A percentile compares a stretch with the other conserved stretches of the same genome.
phyloP scores from a whole-genome alignment of 2,888 invertebrate genomes.

The Barypeithes pellucidus region DNA sequence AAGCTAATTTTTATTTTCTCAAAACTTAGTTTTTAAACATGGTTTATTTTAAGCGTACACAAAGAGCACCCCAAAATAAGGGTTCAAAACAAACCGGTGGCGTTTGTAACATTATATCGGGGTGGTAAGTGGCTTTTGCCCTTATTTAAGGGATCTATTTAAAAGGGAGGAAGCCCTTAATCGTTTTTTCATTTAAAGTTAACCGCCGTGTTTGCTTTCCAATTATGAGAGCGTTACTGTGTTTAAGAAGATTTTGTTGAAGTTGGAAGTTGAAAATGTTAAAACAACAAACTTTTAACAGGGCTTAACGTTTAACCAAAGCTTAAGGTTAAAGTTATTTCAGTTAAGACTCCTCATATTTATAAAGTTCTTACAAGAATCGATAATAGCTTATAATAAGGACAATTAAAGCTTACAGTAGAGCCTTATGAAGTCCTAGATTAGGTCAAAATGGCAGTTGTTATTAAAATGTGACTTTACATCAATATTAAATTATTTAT shows the following conservation, averaged over 20 bases:
- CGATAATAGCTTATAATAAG: too few species aligned
- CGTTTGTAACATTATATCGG: constrained; percentile 63
- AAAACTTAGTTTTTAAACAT: constrained; percentile 10
- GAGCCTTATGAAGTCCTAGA: too few species aligned
- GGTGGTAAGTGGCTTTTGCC: constrained; percentile 58
- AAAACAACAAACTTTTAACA: too few species aligned
- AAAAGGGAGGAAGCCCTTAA: constrained; percentile 64
- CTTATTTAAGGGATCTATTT: constrained; percentile 59
- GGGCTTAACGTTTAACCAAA: too few species aligned
- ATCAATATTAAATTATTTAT: too few species aligned
- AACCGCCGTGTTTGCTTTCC: constrained; percentile 67
- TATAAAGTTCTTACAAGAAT: too few species aligned
- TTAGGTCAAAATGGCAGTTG: too few species aligned
- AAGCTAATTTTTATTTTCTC: not conserved
- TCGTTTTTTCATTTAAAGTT: constrained; percentile 65
- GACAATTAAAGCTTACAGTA: too few species aligned
- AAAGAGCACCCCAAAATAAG: constrained; percentile 26
- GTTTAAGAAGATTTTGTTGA: constrained; percentile 49
- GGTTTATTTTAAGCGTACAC: constrained; percentile 12
- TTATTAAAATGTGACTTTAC: too few species aligned
- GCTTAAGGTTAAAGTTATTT: too few species aligned
- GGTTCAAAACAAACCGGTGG: constrained; percentile 56
- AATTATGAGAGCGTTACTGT: constrained; percentile 63
- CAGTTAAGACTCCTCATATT: too few species aligned
- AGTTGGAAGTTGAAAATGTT: not conserved